A percentile compares a stretch with the other conserved stretches of the same genome.
These are phyloP conservation scores for Diplodus sargus DNA, from an alignment of 2,797 vertebrate genomes.

Conservation along the genomic window DNA sequence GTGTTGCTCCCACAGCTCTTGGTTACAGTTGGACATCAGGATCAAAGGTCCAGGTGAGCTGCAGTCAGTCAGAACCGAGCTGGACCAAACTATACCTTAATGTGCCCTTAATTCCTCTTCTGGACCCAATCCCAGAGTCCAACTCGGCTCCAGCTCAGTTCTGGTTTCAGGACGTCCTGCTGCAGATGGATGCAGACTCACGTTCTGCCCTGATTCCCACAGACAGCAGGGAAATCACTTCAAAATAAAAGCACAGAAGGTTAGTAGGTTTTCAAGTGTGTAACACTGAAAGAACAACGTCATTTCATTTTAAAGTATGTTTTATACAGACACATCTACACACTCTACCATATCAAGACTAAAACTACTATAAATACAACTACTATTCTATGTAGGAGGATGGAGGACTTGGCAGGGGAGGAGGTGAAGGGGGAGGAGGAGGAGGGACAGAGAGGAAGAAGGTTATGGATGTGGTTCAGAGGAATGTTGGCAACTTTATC, in stretches of 20 bases:
- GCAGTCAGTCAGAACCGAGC: conserved; percentile 67
- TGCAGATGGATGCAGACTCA: conserved; percentile 51
- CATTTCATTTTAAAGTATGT: not conserved
- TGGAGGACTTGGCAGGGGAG: not conserved
- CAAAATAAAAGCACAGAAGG: conserved; percentile 36
- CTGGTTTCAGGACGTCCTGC: conserved; percentile 69
- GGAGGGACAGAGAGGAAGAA: not conserved
- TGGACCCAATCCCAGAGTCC: conserved; percentile 68
- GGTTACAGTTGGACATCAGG: conserved; percentile 57
- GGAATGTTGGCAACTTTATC: conserved; percentile 58
- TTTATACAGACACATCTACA: not conserved
- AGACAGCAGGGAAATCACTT: conserved; percentile 40
- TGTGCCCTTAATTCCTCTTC: conserved; percentile 68
- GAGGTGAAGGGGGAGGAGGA: not conserved
- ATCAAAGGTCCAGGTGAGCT: conserved; percentile 62
- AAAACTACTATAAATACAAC: not conserved
- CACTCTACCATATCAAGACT: not conserved
- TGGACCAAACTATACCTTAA: conserved; percentile 54
- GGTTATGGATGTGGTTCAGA: conserved; percentile 41
- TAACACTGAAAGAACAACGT: not conserved
- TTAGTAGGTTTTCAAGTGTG: conserved; percentile 4
- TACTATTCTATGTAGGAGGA: not conserved
- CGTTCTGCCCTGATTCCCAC: conserved; percentile 70
- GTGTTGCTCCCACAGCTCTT: conserved; percentile 64
- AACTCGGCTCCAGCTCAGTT: conserved; percentile 48